Evolutionary conservation across 2,888 invertebrate species (phyloP), one percentile per base, ranked within the genome.

Genomic region (Amaurobius ferox): DNA sequence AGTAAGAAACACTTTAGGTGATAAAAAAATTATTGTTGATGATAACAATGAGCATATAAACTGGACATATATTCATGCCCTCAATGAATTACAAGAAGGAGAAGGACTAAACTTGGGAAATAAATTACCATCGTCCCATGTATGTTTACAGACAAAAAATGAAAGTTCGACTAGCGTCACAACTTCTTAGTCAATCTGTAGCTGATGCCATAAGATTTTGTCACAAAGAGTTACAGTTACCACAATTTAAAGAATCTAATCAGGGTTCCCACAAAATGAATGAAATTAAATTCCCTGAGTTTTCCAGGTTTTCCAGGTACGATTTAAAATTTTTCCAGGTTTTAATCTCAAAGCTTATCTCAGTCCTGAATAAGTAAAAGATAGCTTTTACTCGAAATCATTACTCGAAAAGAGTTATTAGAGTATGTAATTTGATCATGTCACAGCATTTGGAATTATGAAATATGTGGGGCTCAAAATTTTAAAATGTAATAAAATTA

Each of bases 131-230:
- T 6, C 35, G 13, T 13, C 40, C 9, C 73, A 67, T 28, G 29
- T 80, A 13, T 44, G 35, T 32, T 80, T 66, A 19, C 19, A 16
- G 0, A 32, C 30, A 67, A 6, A 73, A 73, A 48, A 80, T 80
- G 73, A 74, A 74, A 32, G 80, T 80, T 9, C 9, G 26, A n/a
- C 26, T 80, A 7, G 80, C 80, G 5, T 26, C 61, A 1, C 80
- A 80, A 13, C 26, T 40, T 6, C 23, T 73, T 5, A 80, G 67
- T 55, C 19, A 32, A 5, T 55, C 67, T 64, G 73, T 80, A 3
- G 80, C 80, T 7, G 80, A 68, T 73, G 67, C 73, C 0, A 73
- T 80, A 1, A 35, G 67, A 26, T 80, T 55, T 29, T 73, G 73
- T 35, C 19, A 28, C n/a, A 23, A 28, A 13, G 30, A 55, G 19